phyloP scores from a whole-genome alignment of 2,797 vertebrate species.

The Lateolabrax maculatus region DNA sequence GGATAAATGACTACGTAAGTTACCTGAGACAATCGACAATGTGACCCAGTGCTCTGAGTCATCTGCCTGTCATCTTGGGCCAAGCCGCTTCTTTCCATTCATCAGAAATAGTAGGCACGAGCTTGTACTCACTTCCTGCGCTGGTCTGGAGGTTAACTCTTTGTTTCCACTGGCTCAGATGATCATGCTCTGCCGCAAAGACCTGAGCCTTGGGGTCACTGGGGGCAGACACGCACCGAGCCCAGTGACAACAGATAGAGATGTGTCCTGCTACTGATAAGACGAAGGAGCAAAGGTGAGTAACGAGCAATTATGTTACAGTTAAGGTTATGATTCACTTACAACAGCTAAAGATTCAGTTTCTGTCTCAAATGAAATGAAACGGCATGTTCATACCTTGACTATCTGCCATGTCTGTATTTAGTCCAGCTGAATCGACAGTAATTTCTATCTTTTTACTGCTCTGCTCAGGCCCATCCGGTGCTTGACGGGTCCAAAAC shows the following conservation, averaged over 20 bases:
- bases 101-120: constrained; percentile 51
- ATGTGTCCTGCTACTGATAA: constrained; percentile 72
- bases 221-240: constrained; percentile 22
- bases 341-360: constrained; percentile 20
- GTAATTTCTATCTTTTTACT: constrained; percentile 53
- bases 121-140: constrained; percentile 71
- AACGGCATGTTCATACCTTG: background rate
- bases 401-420: background rate
- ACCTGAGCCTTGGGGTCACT: constrained; percentile 39
- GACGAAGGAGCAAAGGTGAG: constrained; percentile 73
- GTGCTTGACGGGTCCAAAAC: constrained; percentile 72
- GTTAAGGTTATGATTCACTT: background rate
- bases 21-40: background rate
- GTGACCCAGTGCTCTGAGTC: constrained; percentile 49
- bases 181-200: constrained; percentile 64
- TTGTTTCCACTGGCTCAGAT: constrained; percentile 56
- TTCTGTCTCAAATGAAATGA: constrained; percentile 44
- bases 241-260: constrained; percentile 51
- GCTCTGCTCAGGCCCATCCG: constrained; percentile 79
- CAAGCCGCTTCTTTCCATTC: constrained; percentile 53
- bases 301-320: background rate
- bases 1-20: background rate
- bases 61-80: constrained; percentile 43
- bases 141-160: constrained; percentile 63
- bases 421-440: background rate